phyloP scores from a whole-genome alignment of 1,140 invertebrate species.

The Antheraea mylitta region DNA sequence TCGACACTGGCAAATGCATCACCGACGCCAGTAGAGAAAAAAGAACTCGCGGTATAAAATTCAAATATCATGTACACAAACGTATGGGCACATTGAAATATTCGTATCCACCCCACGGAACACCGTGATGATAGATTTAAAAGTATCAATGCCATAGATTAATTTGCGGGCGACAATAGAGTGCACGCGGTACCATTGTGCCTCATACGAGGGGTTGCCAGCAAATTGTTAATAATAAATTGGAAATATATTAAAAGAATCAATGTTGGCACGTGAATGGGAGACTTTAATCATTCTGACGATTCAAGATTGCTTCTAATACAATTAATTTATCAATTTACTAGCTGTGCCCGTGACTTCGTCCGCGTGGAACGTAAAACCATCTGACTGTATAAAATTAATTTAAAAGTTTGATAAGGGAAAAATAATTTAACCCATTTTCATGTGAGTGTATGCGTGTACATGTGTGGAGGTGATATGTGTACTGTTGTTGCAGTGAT shows the following conservation, averaged over 20 bases:
- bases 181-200: conserved; percentile 27
- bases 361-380: too few species aligned
- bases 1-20: too few species aligned
- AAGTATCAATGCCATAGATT: conserved; percentile 14
- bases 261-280: conserved; percentile 17
- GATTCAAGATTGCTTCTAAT: background rate
- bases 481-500: too few species aligned
- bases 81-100: background rate
- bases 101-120: background rate
- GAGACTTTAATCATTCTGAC: conserved; percentile 9
- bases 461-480: too few species aligned
- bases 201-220: conserved; percentile 4
- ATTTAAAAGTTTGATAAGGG: too few species aligned
- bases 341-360: too few species aligned
- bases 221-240: conserved; percentile 26
- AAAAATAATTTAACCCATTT: too few species aligned
- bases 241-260: conserved; percentile 28
- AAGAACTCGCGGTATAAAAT: too few species aligned
- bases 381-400: too few species aligned
- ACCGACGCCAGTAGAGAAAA: too few species aligned
- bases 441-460: too few species aligned
- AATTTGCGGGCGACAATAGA: conserved; percentile 22
- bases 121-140: conserved; percentile 1
- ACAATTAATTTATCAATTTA: background rate
- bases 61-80: too few species aligned